Evolutionary conservation across 2,113 vertebrate species (phyloP).

Genomic region (Callipepla squamata): DNA sequence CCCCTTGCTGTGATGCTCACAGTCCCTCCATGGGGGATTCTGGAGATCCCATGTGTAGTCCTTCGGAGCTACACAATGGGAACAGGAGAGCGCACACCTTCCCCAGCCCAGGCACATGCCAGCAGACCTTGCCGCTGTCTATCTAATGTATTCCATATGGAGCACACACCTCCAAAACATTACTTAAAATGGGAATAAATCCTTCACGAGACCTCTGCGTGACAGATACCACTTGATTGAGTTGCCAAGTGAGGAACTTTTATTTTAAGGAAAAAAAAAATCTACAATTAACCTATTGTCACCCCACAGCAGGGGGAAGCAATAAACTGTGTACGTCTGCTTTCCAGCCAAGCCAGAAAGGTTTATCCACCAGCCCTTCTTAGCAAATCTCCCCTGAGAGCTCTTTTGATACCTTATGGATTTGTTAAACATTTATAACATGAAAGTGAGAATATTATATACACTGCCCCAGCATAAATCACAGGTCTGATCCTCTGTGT

Average conservation of each 20-base stretch:
- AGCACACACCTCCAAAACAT: slow-evolving; percentile 56
- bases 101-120: background rate
- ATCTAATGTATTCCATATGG: slow-evolving; percentile 50
- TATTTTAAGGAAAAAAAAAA: slow-evolving; percentile 65
- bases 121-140: slow-evolving; percentile 7
- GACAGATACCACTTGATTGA: slow-evolving; percentile 49
- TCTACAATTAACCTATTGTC: slow-evolving; percentile 51
- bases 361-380: slow-evolving; percentile 21
- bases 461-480: slow-evolving; percentile 56
- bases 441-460: slow-evolving; percentile 41
- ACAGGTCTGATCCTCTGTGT: slow-evolving; percentile 38
- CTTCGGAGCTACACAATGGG: slow-evolving; percentile 7
- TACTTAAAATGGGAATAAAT: slow-evolving; percentile 80
- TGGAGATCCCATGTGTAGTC: background rate
- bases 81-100: background rate
- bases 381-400: slow-evolving; percentile 22
- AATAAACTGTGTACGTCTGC: slow-evolving; percentile 62
- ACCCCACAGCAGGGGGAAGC: slow-evolving; percentile 36
- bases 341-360: slow-evolving; percentile 20
- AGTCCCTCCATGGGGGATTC: background rate
- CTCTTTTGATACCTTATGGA: slow-evolving; percentile 49
- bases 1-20: background rate
- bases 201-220: slow-evolving; percentile 28
- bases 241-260: slow-evolving; percentile 48
- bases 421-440: slow-evolving; percentile 73